phyloP scores from a whole-genome alignment of 2,888 invertebrate genomes.

The Dryadula phaetusa region DNA sequence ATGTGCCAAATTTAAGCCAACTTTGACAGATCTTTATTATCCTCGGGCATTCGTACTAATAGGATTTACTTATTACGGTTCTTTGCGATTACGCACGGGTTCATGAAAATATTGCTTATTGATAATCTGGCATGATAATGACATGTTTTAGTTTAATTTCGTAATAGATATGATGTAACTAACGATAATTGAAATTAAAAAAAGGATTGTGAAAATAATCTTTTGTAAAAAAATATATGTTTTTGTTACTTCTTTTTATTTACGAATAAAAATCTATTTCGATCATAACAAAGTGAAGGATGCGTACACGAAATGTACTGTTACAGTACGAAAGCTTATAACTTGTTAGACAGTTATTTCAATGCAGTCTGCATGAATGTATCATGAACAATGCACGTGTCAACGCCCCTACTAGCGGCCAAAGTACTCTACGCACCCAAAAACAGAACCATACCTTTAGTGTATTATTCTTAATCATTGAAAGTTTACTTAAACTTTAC shows the following conservation, averaged over 20 bases:
- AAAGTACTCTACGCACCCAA: slow-evolving; percentile 54
- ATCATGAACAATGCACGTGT: slow-evolving; percentile 51
- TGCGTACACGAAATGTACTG: slow-evolving; percentile 27
- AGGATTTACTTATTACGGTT: slow-evolving; percentile 43
- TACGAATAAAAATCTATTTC: not conserved
- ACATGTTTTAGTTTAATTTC: not conserved
- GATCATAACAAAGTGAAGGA: not conserved
- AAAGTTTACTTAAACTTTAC: slow-evolving; percentile 34
- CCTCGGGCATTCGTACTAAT: slow-evolving; percentile 42
- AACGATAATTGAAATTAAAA: no score
- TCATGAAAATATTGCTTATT: not conserved
- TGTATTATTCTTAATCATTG: slow-evolving; percentile 56
- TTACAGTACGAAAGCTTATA: slow-evolving; percentile 32
- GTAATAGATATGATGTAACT: not conserved
- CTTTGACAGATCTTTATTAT: slow-evolving; percentile 44
- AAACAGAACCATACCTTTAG: slow-evolving; percentile 51
- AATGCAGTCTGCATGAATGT: slow-evolving; percentile 37
- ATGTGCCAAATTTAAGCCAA: slow-evolving; percentile 53
- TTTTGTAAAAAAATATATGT: no score
- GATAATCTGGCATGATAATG: not conserved
- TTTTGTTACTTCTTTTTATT: not conserved
- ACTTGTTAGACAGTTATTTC: slow-evolving; percentile 39
- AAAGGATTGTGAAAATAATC: no score
- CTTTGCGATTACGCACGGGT: slow-evolving; percentile 29
- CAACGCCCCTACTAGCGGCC: slow-evolving; percentile 60